Percentiles rank a stretch among this genome's conserved stretches.
Conservation (phyloP, 35 echinoderm and acorn worm genomes). For the Holothuria glaberrima region DNA sequence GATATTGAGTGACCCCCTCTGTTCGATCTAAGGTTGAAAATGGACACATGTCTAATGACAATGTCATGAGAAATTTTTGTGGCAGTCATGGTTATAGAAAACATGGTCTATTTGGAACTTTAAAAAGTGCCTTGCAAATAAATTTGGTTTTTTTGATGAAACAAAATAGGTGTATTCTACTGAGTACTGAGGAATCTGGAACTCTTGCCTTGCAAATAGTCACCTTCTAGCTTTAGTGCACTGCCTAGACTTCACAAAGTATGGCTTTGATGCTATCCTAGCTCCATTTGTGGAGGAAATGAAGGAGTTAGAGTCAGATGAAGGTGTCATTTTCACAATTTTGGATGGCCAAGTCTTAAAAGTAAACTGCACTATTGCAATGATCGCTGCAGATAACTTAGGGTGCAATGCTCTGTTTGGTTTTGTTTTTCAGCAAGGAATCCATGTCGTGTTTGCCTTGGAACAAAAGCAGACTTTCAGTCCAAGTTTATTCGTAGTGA, state of each 20-base stretch:
- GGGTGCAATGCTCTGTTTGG: neutral
- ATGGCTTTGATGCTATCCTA: slow-evolving; percentile 59
- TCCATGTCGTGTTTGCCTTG: neutral
- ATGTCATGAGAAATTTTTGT: slow-evolving; percentile 62
- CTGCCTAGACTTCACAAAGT: slow-evolving; percentile 60
- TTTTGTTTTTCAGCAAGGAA: slow-evolving; percentile 27
- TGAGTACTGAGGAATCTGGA: slow-evolving; percentile 54
- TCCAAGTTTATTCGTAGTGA: neutral
- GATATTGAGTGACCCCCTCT: neutral
- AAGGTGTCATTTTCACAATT: slow-evolving; percentile 4
- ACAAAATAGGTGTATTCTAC: slow-evolving; percentile 67
- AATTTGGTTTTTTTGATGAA: slow-evolving; percentile 71
- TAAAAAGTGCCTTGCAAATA: slow-evolving; percentile 58
- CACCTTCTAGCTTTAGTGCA: slow-evolving; percentile 55
- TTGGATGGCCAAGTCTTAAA: slow-evolving; percentile 15
- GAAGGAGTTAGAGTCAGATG: slow-evolving; percentile 27
- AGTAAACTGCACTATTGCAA: neutral
- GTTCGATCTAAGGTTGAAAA: neutral
- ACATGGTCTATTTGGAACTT: slow-evolving; percentile 39
- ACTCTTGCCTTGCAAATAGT: slow-evolving; percentile 50
- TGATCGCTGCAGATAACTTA: neutral
- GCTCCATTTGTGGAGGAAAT: slow-evolving; percentile 67
- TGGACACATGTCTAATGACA: slow-evolving; percentile 19
- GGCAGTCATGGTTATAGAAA: slow-evolving; percentile 28
- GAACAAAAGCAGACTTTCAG: neutral